A percentile compares a stretch with the other conserved stretches of the same genome.
Conservation (phyloP, 2,113 vertebrate species). For the Octodon degus region DNA sequence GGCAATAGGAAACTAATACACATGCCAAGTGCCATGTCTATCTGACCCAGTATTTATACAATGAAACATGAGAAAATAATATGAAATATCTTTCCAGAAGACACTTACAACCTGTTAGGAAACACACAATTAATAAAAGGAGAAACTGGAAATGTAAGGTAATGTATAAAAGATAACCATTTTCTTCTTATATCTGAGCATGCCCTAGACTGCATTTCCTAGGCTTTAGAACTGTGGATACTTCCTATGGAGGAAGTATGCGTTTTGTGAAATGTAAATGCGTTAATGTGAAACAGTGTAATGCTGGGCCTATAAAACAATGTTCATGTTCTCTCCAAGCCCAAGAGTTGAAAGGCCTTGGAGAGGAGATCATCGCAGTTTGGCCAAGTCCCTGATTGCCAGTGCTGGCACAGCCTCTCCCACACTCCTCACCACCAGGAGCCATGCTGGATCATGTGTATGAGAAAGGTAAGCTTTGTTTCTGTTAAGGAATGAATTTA, state of each 20-base stretch:
- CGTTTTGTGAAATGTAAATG: neutral
- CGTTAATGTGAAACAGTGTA: neutral
- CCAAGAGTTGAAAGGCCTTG: neutral
- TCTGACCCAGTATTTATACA: neutral
- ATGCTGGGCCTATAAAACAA: neutral
- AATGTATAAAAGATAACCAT: neutral
- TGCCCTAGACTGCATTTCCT: neutral
- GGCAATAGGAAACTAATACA: conserved; percentile 12
- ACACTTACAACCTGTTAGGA: neutral
- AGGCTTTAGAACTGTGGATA: neutral
- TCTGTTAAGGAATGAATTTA: conserved; percentile 6
- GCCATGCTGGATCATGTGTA: neutral
- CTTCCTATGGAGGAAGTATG: neutral
- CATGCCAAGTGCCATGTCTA: neutral
- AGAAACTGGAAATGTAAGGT: neutral
- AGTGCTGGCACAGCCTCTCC: accelerated
- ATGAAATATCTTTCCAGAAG: conserved; percentile 25
- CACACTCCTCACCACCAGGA: neutral
- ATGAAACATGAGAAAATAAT: neutral
- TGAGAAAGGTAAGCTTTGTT: neutral
- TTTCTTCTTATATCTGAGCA: neutral
- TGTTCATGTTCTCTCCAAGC: neutral
- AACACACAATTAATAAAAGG: neutral
- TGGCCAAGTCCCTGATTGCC: neutral
- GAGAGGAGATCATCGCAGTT: neutral